These are phyloP conservation scores for Catalaphyllia jardinei DNA, from an alignment of 64 coral and sea anemone species.

Conservation along the genomic window DNA sequence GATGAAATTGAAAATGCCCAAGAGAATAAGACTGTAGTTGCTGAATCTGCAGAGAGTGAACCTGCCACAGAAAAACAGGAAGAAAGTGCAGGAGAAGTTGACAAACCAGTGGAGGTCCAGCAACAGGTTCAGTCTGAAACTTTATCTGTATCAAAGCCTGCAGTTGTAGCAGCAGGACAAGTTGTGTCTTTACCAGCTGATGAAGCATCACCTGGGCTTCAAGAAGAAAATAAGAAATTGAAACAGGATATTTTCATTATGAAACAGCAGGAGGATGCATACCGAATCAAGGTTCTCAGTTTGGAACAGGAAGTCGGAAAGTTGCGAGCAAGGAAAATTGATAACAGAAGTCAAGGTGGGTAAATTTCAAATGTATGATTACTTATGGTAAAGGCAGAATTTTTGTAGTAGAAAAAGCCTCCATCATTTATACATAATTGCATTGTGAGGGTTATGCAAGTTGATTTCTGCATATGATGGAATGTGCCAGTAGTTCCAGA, in stretches of 20 bases:
- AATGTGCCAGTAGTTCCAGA: no score
- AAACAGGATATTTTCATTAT: slow-evolving; percentile 65
- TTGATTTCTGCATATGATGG: no score
- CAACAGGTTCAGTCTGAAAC: neutral
- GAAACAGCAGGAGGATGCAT: slow-evolving; percentile 49
- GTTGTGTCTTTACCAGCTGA: neutral
- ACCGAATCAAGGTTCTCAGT: slow-evolving; percentile 70
- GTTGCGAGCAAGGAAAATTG: slow-evolving; percentile 40
- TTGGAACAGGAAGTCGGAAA: slow-evolving; percentile 63
- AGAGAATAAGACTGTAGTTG: slow-evolving; percentile 4
- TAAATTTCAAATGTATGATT: neutral
- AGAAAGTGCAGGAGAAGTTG: neutral
- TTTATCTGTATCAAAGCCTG: neutral
- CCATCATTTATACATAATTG: no score
- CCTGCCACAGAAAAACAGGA: neutral
- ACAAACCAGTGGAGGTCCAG: neutral
- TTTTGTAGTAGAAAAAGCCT: no score
- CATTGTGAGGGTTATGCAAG: no score
- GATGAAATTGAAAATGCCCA: neutral
- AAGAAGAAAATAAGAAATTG: slow-evolving; percentile 60
- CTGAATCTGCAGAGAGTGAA: neutral
- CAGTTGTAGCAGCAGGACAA: neutral
- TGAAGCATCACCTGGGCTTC: neutral
- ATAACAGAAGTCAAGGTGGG: slow-evolving; percentile 47
- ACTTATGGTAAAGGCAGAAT: no score